These are phyloP conservation scores for Tetramorium bicarinatum DNA, from an alignment of 2,888 invertebrate species.

Conservation along the genomic window DNA sequence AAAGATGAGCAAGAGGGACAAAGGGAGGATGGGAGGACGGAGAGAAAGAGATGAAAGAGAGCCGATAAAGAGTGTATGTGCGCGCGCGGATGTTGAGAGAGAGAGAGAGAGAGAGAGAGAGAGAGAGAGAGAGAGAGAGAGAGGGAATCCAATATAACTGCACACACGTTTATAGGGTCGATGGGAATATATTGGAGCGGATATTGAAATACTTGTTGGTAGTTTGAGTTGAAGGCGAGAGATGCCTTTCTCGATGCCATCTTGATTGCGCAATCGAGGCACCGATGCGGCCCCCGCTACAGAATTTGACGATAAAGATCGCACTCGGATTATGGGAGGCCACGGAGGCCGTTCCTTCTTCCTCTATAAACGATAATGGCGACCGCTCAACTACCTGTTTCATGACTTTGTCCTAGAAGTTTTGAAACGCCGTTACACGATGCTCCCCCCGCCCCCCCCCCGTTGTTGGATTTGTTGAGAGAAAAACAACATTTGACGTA, in stretches of 20 bases:
- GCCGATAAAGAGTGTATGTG: background rate
- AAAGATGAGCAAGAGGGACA: constrained; percentile 18
- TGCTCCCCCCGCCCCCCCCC: too few relatives aligned
- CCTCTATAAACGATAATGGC: constrained; percentile 37
- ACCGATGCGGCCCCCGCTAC: constrained; percentile 74
- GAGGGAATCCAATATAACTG: constrained; percentile 82
- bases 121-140: background rate
- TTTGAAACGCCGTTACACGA: constrained; percentile 1
- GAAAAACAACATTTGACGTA: background rate
- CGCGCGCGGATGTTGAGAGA: background rate
- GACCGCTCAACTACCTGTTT: constrained; percentile 11
- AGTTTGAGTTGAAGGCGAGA: constrained; percentile 85
- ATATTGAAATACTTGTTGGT: constrained; percentile 86
- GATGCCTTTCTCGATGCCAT: constrained; percentile 85
- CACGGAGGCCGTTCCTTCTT: constrained; percentile 62
- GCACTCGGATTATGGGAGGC: constrained; percentile 76
- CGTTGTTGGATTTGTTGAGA: background rate
- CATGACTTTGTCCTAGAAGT: background rate
- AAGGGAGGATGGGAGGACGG: background rate
- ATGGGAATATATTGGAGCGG: constrained; percentile 85
- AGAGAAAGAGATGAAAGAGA: background rate
- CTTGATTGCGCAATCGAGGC: constrained; percentile 85
- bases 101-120: constrained; percentile 9
- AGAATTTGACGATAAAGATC: constrained; percentile 83
- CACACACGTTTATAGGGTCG: constrained; percentile 84